Conservation (phyloP, 2,888 invertebrate genomes). For the Neoascia interrupta region DNA sequence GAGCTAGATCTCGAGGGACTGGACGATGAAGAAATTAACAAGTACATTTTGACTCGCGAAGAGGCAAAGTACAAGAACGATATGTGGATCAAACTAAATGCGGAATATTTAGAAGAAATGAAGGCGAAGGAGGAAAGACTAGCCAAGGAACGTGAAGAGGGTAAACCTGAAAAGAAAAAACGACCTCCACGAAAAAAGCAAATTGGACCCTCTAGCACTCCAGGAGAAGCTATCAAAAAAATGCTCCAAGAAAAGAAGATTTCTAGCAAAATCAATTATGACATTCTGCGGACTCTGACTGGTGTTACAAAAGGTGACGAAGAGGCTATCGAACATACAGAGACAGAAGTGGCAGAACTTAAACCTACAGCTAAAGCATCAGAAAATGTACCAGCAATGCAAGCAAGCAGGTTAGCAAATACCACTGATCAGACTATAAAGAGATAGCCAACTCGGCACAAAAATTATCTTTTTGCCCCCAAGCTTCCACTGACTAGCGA, state of each 20-base stretch:
- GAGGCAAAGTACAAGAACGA: constrained; percentile 90
- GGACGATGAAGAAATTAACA: constrained; percentile 94
- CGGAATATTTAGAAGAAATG: constrained; percentile 90
- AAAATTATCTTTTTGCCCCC: too few species aligned
- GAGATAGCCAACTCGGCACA: too few species aligned
- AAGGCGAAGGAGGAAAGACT: constrained; percentile 91
- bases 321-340: constrained; percentile 3
- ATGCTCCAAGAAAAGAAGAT: constrained; percentile 97
- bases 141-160: constrained; percentile 91
- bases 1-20: constrained; percentile 87
- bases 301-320: constrained; percentile 61
- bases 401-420: constrained; percentile 70
- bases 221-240: constrained; percentile 96
- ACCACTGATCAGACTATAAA: too few species aligned
- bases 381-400: constrained; percentile 69
- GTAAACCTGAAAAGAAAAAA: constrained; percentile 90
- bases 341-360: constrained; percentile 44
- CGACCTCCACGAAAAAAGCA: constrained; percentile 84
- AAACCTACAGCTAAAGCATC: constrained; percentile 71
- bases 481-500: too few species aligned
- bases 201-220: constrained; percentile 84
- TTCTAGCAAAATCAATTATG: constrained; percentile 98
- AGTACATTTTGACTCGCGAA: constrained; percentile 89
- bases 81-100: constrained; percentile 94
- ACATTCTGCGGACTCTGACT: constrained; percentile 91